These are phyloP conservation scores for Polia nebulosa DNA, from an alignment of 2,888 invertebrate genomes.

Conservation along the genomic window DNA sequence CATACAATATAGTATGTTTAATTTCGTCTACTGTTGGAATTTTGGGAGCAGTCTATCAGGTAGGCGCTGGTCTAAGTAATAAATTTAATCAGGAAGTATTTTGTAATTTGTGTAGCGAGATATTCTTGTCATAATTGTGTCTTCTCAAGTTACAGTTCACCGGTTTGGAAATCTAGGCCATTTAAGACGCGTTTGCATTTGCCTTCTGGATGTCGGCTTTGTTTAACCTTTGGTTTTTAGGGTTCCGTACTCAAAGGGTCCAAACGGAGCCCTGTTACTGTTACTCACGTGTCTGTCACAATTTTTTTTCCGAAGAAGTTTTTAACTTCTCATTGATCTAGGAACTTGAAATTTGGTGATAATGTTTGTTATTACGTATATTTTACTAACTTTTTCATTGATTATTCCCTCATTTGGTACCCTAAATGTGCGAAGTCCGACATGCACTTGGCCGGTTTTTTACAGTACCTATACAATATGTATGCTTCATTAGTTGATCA, in stretches of 20 bases:
- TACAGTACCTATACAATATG: background rate
- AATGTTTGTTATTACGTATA: too few relatives aligned
- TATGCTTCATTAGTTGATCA: background rate
- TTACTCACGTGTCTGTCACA: too few relatives aligned
- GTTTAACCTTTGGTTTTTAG: background rate
- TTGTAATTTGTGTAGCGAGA: background rate
- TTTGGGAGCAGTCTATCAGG: slow-evolving; percentile 95
- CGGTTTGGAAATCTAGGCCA: slow-evolving; percentile 37
- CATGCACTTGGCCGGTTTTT: too few relatives aligned
- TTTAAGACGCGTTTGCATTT: slow-evolving; percentile 10
- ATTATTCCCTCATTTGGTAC: too few relatives aligned
- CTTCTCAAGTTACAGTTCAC: slow-evolving; percentile 53
- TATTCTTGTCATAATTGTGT: slow-evolving; percentile 19
- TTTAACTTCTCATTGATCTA: too few relatives aligned
- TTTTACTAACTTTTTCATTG: too few relatives aligned
- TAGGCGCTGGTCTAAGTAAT: slow-evolving; percentile 71
- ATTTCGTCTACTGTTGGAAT: slow-evolving; percentile 94
- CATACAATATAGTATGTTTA: slow-evolving; percentile 94
- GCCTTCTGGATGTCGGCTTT: background rate
- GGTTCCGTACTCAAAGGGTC: too few relatives aligned
- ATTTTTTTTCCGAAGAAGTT: too few relatives aligned
- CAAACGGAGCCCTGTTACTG: too few relatives aligned
- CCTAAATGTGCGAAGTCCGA: too few relatives aligned
- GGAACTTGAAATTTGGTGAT: too few relatives aligned
- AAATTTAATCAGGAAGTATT: background rate